Conservation (phyloP, 2,113 vertebrate genomes). For the Balaenoptera acutorostrata region DNA sequence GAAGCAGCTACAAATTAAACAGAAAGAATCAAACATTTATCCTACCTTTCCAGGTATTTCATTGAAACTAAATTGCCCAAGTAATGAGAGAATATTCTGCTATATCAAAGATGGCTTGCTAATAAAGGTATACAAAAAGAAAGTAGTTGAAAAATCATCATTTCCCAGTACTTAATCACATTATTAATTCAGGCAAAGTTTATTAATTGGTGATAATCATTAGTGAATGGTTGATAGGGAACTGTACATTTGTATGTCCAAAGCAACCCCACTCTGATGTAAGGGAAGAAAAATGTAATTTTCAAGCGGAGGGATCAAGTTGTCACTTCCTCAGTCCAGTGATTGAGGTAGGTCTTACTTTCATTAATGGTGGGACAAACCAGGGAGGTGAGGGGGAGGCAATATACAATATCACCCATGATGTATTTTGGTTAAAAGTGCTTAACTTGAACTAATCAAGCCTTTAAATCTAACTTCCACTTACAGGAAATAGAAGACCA, state of each 20-base stretch:
- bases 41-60: neutral
- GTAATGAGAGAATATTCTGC: neutral
- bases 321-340: neutral
- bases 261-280: neutral
- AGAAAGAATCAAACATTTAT: neutral
- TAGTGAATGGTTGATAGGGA: neutral
- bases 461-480: neutral
- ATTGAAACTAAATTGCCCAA: neutral
- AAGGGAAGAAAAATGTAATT: neutral
- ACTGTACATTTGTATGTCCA: neutral
- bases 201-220: neutral
- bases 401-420: neutral
- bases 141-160: neutral
- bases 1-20: neutral
- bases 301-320: neutral
- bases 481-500: neutral
- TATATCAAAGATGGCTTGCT: neutral
- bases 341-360: neutral
- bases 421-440: neutral
- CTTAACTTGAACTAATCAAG: neutral
- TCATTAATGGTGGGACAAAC: neutral
- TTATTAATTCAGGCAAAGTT: neutral
- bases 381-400: neutral
- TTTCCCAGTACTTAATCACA: neutral
- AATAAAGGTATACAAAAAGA: neutral